Conservation (phyloP, 2,113 vertebrate genomes). For the Oncorhynchus tshawytscha region DNA sequence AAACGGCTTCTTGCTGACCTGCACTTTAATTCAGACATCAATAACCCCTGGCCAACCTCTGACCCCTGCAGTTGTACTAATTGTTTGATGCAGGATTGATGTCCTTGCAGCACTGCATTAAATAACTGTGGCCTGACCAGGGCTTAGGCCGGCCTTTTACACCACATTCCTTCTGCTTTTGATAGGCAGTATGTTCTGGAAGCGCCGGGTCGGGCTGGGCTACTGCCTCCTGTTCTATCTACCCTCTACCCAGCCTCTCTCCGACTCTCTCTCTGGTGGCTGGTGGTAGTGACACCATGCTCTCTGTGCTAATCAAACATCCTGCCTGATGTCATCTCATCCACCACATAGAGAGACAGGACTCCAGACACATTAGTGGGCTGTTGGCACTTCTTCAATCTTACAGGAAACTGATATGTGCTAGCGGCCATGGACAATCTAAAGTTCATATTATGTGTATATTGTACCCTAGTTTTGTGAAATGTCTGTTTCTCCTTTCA, state of each 20-base stretch:
- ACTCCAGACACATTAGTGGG: too few relatives aligned
- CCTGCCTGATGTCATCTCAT: not conserved
- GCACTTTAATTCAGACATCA: slow-evolving; percentile 78
- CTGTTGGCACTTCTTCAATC: too few relatives aligned
- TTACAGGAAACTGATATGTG: too few relatives aligned
- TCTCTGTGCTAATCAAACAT: not conserved
- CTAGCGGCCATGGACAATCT: too few relatives aligned
- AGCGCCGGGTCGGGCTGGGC: not conserved
- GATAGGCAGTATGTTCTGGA: slow-evolving; percentile 35
- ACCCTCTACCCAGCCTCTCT: not conserved
- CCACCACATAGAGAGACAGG: too few relatives aligned
- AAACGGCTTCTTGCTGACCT: slow-evolving; percentile 77
- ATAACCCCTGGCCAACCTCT: slow-evolving; percentile 72
- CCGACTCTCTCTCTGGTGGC: not conserved
- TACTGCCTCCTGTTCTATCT: too few relatives aligned
- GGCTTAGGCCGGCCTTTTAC: not conserved
- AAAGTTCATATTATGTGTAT: too few relatives aligned
- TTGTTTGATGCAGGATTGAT: slow-evolving; percentile 76
- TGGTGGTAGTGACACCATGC: not conserved
- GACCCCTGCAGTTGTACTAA: slow-evolving; percentile 68
- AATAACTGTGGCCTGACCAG: slow-evolving; percentile 46
- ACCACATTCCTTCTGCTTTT: slow-evolving; percentile 19
- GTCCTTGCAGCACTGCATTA: slow-evolving; percentile 57
- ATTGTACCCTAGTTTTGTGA: too few relatives aligned
- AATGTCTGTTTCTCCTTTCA: too few relatives aligned